These are phyloP conservation scores for Mus pahari DNA, from an alignment of 2,113 vertebrate genomes.

Conservation along the genomic window DNA sequence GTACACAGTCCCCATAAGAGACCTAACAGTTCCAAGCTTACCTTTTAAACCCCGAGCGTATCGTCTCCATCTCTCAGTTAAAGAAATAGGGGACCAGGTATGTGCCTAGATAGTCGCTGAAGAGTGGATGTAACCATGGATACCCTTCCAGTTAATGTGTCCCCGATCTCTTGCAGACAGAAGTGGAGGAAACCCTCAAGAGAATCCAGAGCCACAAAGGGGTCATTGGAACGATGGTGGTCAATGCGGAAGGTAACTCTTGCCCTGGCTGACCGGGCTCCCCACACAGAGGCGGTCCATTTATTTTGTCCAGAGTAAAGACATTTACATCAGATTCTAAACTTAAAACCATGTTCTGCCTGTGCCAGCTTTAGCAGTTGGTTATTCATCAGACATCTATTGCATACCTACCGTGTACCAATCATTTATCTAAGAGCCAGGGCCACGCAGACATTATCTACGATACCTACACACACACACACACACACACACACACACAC, in stretches of 20 bases:
- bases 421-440: constrained; percentile 41
- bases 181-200: constrained; percentile 92
- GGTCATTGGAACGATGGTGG: constrained; percentile 89
- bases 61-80: not conserved
- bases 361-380: not conserved
- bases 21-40: not conserved
- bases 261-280: not conserved
- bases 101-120: not conserved
- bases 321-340: not conserved
- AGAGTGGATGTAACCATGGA: not conserved
- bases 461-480: not conserved
- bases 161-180: constrained; percentile 84
- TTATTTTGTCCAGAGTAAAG: not conserved
- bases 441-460: not conserved
- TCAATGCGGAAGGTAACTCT: constrained; percentile 89
- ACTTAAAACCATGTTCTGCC: not conserved
- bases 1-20: not conserved
- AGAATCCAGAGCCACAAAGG: constrained; percentile 91
- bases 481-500: not conserved
- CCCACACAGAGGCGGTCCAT: not conserved
- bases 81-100: not conserved
- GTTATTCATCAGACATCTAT: not conserved
- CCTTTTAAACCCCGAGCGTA: not conserved
- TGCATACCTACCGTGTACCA: not conserved
- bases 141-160: not conserved